Conservation (phyloP, 2,888 invertebrate species). For the Taenaris catops region DNA sequence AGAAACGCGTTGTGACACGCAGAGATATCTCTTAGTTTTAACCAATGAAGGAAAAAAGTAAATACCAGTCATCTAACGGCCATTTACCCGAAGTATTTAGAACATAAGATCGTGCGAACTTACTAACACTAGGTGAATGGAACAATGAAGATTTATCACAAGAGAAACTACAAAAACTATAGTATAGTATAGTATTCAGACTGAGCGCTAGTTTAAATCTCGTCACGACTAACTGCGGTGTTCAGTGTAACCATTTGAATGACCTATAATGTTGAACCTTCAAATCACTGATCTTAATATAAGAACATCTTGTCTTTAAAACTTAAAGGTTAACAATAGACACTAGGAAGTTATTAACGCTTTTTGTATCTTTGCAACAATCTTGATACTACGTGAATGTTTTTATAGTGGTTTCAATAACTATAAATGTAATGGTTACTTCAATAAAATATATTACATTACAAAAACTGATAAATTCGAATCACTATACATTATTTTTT, state of each 20-base stretch:
- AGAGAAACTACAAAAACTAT: conserved; percentile 16
- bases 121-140: conserved; percentile 12
- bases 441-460: no score
- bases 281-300: conserved; percentile 1
- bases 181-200: conserved; percentile 2
- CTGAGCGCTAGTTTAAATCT: conserved; percentile 17
- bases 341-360: conserved; percentile 4
- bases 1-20: no score
- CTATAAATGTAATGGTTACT: no score
- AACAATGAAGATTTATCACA: conserved; percentile 17
- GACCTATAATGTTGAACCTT: conserved; percentile 9
- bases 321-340: conserved; percentile 5
- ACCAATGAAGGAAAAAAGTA: no score
- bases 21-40: no score
- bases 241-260: conserved; percentile 7
- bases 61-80: no score
- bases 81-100: conserved; percentile 40
- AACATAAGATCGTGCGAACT: conserved; percentile 54
- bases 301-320: conserved; percentile 6
- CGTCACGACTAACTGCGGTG: conserved; percentile 9
- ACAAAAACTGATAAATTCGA: no score
- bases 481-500: no score
- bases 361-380: neutral
- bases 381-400: no score
- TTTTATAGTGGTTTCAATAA: no score